These are phyloP conservation scores for Phrynosoma platyrhinos DNA, from an alignment of 2,113 vertebrate genomes.

Conservation along the genomic window DNA sequence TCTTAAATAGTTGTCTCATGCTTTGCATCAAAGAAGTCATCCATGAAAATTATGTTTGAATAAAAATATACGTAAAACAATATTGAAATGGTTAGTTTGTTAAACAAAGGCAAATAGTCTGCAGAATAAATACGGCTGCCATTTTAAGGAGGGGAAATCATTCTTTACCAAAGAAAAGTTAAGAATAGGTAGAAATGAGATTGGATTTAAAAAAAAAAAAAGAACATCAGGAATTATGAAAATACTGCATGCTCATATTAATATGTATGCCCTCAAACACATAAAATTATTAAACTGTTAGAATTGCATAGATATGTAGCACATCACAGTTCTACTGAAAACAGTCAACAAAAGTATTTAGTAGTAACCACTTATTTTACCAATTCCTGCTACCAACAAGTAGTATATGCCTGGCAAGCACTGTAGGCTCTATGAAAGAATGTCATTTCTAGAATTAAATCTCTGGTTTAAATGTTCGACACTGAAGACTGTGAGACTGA, in stretches of 20 bases:
- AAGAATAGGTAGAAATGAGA: background rate
- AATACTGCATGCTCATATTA: background rate
- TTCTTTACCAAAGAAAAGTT: background rate
- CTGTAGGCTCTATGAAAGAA: constrained; percentile 14
- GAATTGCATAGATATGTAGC: background rate
- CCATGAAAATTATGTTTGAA: constrained; percentile 41
- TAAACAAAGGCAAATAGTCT: constrained; percentile 15
- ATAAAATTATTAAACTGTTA: background rate
- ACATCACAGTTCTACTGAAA: background rate
- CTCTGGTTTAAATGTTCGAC: constrained; percentile 66
- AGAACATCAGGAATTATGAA: constrained; percentile 49
- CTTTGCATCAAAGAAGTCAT: constrained; percentile 56
- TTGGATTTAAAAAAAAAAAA: constrained; percentile 21
- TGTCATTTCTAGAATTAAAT: constrained; percentile 40
- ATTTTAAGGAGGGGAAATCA: constrained; percentile 38
- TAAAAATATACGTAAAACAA: constrained; percentile 33
- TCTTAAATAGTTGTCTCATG: constrained; percentile 59
- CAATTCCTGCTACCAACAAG: constrained; percentile 3
- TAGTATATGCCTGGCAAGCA: background rate
- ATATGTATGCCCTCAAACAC: background rate
- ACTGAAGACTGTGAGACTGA: constrained; percentile 21
- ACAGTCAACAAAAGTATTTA: background rate
- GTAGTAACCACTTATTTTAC: background rate
- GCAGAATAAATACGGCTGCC: constrained; percentile 22
- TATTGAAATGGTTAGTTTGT: constrained; percentile 47